Evolutionary conservation across 2,888 invertebrate genomes (phyloP), one percentile per base, ranked within the genome.

Genomic region (Agriopis marginaria): DNA sequence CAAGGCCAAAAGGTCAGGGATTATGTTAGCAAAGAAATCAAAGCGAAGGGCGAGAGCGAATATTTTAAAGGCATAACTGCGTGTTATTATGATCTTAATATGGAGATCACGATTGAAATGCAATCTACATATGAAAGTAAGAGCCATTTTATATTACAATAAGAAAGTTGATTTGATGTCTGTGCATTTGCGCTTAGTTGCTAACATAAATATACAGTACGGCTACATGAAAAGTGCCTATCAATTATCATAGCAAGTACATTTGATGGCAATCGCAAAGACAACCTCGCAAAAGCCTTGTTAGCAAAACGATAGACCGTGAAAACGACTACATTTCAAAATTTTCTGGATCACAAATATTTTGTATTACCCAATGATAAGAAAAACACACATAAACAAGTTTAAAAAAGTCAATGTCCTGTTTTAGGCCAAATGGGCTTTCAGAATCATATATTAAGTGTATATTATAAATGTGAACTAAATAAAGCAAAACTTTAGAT

Each of bases 1-100:
- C 49, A 70, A 77, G 77, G 78, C 75, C 77, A 76, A 68, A 79
- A 78, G 79, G 81, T 85, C 79, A 80, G 74, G 69, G 53, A 75
- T 66, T 70, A 74, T 71, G 69, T 70, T 61, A 71, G 47, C 63
- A 78, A 79, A 80, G 75, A 75, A 80, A 78, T 76, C 77, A 75
- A 73, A 68, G 55, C 71, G 72, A 70, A 81, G 82, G 78, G 76
- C 79, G 68, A 68, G 67, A 73, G 66, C 66, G 62, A 70, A 72
- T 77, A 78, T 77, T 79, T 77, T 73, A 54, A 64, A 56, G 49
- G 32, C 55, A 63, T 50, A 66, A 59, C 59, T 50, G 63, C 70
- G 70, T 66, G 66, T 66, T 70, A 54, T 47, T 54, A 66, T 67
- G 72, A 49, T 72, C 68, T 70, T 70, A 70, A 74, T 73, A 64